phyloP scores from a whole-genome alignment of 2,888 invertebrate genomes.

The Caradrina clavipalpis region DNA sequence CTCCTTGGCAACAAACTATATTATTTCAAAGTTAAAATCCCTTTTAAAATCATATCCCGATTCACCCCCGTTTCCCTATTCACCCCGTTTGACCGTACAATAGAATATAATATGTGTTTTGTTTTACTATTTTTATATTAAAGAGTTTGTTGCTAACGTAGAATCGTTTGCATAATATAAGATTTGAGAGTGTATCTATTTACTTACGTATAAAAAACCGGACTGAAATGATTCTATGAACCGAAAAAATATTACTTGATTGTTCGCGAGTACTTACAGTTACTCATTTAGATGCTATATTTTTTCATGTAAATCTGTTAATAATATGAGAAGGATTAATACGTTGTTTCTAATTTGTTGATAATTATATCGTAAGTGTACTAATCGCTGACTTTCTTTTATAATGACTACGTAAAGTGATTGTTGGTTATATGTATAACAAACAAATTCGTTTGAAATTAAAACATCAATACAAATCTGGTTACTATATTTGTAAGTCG shows the following conservation, averaged over 20 bases:
- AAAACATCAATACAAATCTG: conserved; percentile 55
- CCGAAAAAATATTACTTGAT: conserved; percentile 13
- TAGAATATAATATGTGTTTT: conserved; percentile 44
- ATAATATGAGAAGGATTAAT: conserved; percentile 35
- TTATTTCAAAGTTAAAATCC: too few relatives aligned
- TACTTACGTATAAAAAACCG: conserved; percentile 43
- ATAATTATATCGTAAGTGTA: conserved; percentile 37
- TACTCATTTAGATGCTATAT: conserved; percentile 39
- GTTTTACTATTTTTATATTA: conserved; percentile 58
- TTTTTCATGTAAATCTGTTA: conserved; percentile 58
- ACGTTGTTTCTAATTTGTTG: conserved; percentile 43
- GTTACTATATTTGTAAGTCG: conserved; percentile 59
- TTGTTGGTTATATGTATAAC: conserved; percentile 52
- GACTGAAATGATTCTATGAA: conserved; percentile 16
- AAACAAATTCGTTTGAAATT: conserved; percentile 46
- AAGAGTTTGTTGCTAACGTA: conserved; percentile 42
- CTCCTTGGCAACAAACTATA: too few relatives aligned
- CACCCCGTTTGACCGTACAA: too few relatives aligned
- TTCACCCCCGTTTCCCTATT: too few relatives aligned
- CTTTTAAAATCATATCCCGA: too few relatives aligned
- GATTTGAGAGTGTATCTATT: conserved; percentile 47
- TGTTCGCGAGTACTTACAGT: conserved; percentile 30
- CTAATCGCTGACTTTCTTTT: conserved; percentile 38
- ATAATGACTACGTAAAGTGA: conserved; percentile 35
- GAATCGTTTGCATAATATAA: conserved; percentile 55